Base-by-base conservation (phyloP, 2,888 invertebrate species). In the Lochmaea capreae region DNA sequence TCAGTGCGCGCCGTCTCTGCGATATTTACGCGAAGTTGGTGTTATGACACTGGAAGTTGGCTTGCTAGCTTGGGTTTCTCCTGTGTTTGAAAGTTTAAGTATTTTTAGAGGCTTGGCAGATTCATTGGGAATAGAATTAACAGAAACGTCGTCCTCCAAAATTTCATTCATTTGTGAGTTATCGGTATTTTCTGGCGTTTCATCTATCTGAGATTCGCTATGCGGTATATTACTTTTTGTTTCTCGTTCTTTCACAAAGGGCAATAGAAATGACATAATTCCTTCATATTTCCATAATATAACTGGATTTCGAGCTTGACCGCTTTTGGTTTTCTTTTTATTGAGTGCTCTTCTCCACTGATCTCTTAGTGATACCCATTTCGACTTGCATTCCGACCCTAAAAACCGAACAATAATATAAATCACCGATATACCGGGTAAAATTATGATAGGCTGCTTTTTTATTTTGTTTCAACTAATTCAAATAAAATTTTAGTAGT, bases 261-360 rank as follows among this genome's bases (percentile, higher is more conserved):
- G 33, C 22, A 59, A 59, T 33, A 59, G 9, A 59, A 59, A 59
- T 22, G 59, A 59, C 18, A 22, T 59, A 18, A 59, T 59, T 59
- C 12, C 59, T 10, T 59, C 26, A 59, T 59, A 59, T 18, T 59
- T 22, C 59, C 9, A 12, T 22, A 59, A 59, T 59, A 9, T 59
- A 59, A 59, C 59, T 26, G 59, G 12, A 54, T 54, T 54, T 54
- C 54, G 54, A 54, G 54, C 54, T 18, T 54, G 54, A 54, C 54
- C 54, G 14, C 14, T 54, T 18, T 54, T 54, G 33, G 33, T 33
- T 33, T 33, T 33, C 33, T 33, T 33, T 33, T 33, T 33, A 33
- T 33, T 33, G 33, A 33, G 33, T n/a, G 54, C 22, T 22, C 59
- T 59, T 59, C 59, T 59, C 59, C 59, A 59, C 26, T 59, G 59